phyloP scores from a whole-genome alignment of 2,113 vertebrate genomes.

The Lepus timidus region DNA sequence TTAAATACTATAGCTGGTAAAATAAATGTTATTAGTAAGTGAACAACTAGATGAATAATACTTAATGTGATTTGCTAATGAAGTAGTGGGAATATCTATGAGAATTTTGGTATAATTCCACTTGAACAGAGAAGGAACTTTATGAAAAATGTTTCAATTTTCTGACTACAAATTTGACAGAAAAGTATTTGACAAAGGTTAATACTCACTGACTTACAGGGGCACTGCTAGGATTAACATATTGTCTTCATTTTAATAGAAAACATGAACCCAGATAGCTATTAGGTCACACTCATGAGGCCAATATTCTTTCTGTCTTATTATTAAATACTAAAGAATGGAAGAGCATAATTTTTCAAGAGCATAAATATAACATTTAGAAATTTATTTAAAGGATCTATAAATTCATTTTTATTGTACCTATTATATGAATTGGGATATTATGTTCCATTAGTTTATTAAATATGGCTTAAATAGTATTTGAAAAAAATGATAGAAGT shows the following conservation, averaged over 20 bases:
- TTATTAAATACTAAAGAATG: constrained; percentile 25
- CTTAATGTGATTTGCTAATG: not conserved
- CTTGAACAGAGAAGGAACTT: constrained; percentile 5
- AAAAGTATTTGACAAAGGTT: constrained; percentile 38
- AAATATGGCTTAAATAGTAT: constrained; percentile 22
- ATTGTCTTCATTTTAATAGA: constrained; percentile 21
- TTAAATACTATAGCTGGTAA: constrained; percentile 5
- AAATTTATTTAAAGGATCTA: constrained; percentile 19
- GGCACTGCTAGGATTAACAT: not conserved
- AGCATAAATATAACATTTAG: not conserved
- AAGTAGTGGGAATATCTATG: not conserved
- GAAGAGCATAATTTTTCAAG: constrained; percentile 17
- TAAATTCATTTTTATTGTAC: constrained; percentile 14
- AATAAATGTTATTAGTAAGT: constrained; percentile 36
- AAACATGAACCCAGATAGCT: not conserved
- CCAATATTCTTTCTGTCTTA: not conserved
- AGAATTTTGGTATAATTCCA: not conserved
- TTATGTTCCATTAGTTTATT: constrained; percentile 9
- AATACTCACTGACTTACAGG: not conserved
- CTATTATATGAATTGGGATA: constrained; percentile 18
- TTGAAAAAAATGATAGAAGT: constrained; percentile 26
- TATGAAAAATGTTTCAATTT: constrained; percentile 37
- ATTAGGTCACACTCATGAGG: not conserved
- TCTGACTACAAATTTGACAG: constrained; percentile 36
- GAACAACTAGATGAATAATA: constrained; percentile 24